These are phyloP conservation scores for Pyralis farinalis DNA, from an alignment of 2,888 invertebrate species.

Conservation along the genomic window DNA sequence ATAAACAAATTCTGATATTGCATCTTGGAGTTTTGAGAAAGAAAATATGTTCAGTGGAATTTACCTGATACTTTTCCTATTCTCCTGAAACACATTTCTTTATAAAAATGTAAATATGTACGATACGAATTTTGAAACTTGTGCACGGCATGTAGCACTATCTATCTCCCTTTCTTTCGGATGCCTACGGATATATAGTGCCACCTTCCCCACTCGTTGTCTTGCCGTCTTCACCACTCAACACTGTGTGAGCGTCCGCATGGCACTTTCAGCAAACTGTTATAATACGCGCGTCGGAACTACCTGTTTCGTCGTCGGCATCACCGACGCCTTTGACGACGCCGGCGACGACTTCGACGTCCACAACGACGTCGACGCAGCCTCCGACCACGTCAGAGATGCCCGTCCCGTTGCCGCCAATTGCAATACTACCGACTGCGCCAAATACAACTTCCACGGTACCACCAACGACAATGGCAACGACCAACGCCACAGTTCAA, in stretches of 20 bases:
- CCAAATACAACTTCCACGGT: constrained; percentile 23
- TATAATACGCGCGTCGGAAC: constrained; percentile 71
- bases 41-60: too few relatives aligned
- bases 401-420: constrained; percentile 20
- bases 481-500: constrained; percentile 28
- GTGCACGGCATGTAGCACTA: constrained; percentile 5
- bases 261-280: constrained; percentile 80
- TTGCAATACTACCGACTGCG: constrained; percentile 9
- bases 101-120: constrained; percentile 11
- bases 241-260: constrained; percentile 76
- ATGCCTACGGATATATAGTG: constrained; percentile 7
- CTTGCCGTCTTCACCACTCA: constrained; percentile 46
- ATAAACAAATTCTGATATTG: too few relatives aligned
- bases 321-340: constrained; percentile 41
- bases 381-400: constrained; percentile 33
- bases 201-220: constrained; percentile 33
- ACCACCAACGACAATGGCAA: constrained; percentile 28
- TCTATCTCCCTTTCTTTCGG: neutral
- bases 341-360: constrained; percentile 36
- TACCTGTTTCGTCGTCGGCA: constrained; percentile 48
- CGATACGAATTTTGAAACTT: neutral
- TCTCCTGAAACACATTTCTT: too few relatives aligned
- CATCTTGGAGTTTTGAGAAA: too few relatives aligned
- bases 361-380: constrained; percentile 35
- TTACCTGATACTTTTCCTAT: too few relatives aligned